phyloP scores from a whole-genome alignment of 2,797 vertebrate genomes.

The Myiotriccus ornatus region DNA sequence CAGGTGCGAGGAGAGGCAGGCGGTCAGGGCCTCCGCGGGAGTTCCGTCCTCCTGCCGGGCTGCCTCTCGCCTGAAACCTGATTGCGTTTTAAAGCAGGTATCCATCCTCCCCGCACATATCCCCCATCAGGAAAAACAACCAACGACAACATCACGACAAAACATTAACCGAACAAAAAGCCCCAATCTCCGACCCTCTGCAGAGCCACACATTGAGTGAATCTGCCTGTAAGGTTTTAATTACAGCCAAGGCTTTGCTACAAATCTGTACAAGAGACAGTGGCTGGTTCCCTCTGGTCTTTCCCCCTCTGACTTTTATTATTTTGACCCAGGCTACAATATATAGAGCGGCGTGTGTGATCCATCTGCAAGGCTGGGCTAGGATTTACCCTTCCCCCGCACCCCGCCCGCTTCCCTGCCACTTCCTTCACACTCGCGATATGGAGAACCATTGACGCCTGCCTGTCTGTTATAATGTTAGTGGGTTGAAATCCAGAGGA shows the following conservation, averaged over 20 bases:
- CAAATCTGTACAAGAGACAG: conserved; percentile 79
- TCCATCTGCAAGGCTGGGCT: conserved; percentile 72
- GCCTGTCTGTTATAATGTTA: conserved; percentile 73
- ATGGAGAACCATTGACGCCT: conserved; percentile 77
- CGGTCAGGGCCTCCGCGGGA: neutral
- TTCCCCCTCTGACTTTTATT: conserved; percentile 77
- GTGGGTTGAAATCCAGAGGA: conserved; percentile 67
- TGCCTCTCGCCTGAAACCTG: conserved; percentile 35
- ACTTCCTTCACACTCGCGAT: conserved; percentile 71
- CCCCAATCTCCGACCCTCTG: neutral
- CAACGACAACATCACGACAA: conserved; percentile 32
- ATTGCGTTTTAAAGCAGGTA: conserved; percentile 40
- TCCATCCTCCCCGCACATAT: neutral
- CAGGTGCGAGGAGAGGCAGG: neutral
- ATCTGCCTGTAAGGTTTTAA: conserved; percentile 77
- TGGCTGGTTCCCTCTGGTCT: conserved; percentile 73
- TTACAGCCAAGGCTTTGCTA: conserved; percentile 74
- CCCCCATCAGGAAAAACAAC: neutral
- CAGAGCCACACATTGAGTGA: conserved; percentile 71
- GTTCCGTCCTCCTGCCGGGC: neutral
- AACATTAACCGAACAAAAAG: conserved; percentile 70
- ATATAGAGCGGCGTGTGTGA: conserved; percentile 78
- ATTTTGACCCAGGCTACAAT: conserved; percentile 71
- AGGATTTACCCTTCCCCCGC: neutral
- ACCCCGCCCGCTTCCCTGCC: conserved; percentile 19